Evolutionary conservation across 2,797 vertebrate species (phyloP).

Genomic region (Podarcis siculus): DNA sequence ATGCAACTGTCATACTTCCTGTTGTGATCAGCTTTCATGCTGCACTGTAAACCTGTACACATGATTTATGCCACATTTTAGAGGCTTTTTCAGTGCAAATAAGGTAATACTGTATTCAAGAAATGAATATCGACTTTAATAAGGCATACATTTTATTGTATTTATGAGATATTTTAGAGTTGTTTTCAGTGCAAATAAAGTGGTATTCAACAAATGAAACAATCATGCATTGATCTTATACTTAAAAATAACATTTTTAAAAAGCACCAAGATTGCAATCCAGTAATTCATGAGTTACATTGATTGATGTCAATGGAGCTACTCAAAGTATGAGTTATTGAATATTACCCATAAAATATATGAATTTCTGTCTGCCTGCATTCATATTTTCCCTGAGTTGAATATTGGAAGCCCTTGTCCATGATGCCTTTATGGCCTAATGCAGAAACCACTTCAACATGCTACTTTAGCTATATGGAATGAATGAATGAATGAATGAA

Average conservation of each 20-base stretch:
- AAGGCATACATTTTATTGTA: no score
- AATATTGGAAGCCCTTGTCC: not conserved
- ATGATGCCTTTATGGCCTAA: not conserved
- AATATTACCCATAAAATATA: not conserved
- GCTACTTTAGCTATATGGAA: not conserved
- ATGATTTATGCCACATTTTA: not conserved
- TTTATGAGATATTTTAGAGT: no score
- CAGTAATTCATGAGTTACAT: not conserved
- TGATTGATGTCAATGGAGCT: not conserved
- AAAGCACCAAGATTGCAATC: not conserved
- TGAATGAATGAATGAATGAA: no score
- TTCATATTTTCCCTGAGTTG: not conserved
- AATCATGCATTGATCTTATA: not conserved
- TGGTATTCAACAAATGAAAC: not conserved
- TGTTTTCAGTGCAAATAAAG: no score
- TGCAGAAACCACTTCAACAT: not conserved
- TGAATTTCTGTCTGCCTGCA: not conserved
- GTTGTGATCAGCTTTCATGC: not conserved
- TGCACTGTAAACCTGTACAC: not conserved
- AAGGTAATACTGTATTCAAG: not conserved
- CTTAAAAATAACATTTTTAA: not conserved
- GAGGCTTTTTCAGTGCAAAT: not conserved
- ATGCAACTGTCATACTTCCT: not conserved
- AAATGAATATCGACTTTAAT: not conserved
- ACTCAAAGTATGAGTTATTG: no score